Conservation (phyloP, 2,113 vertebrate genomes). For the Cochlearius cochlearius region DNA sequence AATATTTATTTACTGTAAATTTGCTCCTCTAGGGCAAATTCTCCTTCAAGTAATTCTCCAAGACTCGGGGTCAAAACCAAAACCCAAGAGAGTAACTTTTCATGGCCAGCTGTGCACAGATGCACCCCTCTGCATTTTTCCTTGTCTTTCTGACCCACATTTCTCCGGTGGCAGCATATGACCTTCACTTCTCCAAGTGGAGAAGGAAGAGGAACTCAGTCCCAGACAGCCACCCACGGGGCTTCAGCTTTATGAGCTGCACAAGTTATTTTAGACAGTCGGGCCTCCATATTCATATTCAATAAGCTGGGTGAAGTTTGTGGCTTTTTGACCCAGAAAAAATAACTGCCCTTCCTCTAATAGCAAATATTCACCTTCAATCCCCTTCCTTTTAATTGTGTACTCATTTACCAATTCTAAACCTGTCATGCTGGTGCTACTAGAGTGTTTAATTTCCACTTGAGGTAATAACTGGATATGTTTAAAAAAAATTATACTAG, state of each 20-base stretch:
- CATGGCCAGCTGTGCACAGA: neutral
- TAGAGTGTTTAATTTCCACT: neutral
- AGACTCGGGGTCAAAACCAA: neutral
- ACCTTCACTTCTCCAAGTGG: neutral
- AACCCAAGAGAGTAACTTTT: neutral
- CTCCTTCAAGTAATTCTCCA: neutral
- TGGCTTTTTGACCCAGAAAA: neutral
- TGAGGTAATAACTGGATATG: neutral
- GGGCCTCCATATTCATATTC: neutral
- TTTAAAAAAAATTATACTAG: neutral
- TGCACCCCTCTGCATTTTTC: neutral
- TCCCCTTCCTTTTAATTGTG: neutral
- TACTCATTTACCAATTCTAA: neutral
- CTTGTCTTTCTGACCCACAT: neutral
- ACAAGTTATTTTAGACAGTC: neutral
- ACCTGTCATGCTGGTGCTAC: neutral
- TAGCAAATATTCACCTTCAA: neutral
- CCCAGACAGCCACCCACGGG: neutral
- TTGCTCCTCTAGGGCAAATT: neutral
- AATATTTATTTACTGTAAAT: neutral
- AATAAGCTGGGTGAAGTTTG: neutral
- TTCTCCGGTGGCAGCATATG: neutral
- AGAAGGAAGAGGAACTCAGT: neutral
- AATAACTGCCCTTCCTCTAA: neutral
- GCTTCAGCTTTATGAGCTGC: neutral